These are phyloP conservation scores for Acronicta leporina DNA, from an alignment of 2,888 invertebrate genomes.

Conservation along the genomic window DNA sequence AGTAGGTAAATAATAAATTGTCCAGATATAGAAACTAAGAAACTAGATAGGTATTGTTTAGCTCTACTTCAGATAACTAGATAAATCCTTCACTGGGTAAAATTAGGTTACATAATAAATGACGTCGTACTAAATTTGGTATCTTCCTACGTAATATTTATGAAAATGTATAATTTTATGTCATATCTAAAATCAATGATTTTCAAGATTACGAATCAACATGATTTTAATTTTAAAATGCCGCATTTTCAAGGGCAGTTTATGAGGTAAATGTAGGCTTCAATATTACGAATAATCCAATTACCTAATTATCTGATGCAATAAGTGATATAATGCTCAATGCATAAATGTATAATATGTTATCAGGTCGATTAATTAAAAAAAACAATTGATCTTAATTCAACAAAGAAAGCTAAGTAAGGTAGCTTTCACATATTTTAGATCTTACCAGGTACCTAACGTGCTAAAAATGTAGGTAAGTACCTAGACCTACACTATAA, in stretches of 20 bases:
- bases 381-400: too few species aligned
- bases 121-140: too few species aligned
- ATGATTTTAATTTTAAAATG: conserved; percentile 23
- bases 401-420: too few species aligned
- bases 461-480: too few species aligned
- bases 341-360: not conserved
- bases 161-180: conserved; percentile 9
- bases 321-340: conserved; percentile 5
- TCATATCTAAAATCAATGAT: conserved; percentile 18
- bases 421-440: too few species aligned
- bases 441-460: too few species aligned
- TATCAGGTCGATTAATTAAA: too few species aligned
- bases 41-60: not conserved
- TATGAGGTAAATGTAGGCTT: too few species aligned
- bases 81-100: conserved; percentile 16
- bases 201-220: conserved; percentile 22
- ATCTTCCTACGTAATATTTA: conserved; percentile 16
- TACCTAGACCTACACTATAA: too few species aligned
- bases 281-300: conserved; percentile 7
- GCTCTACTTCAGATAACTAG: conserved; percentile 35
- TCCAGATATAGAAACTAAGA: too few species aligned
- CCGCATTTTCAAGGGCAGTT: not conserved
- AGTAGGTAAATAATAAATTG: too few species aligned
- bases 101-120: conserved; percentile 8
- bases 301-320: conserved; percentile 7